Percentiles rank a stretch among this genome's conserved stretches.
Conservation (phyloP, 2,113 vertebrate genomes). For the Oncorhynchus tshawytscha region DNA sequence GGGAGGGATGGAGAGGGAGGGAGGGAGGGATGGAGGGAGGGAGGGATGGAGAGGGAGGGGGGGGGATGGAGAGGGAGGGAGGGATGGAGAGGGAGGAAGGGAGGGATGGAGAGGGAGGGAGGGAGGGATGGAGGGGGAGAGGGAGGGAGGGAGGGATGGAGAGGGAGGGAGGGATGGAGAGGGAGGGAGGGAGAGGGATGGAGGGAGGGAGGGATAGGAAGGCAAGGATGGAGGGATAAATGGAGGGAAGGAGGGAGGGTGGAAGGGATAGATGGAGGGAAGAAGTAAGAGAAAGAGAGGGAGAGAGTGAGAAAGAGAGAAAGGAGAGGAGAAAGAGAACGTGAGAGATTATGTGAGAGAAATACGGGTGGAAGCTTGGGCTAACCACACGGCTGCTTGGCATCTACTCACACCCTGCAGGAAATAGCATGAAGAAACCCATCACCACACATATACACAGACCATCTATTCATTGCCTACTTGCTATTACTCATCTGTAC, state of each 20-base stretch:
- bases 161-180: too few species aligned
- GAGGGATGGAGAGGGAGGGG: too few species aligned
- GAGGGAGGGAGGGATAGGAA: background rate
- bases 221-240: background rate
- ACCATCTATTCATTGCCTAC: too few species aligned
- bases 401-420: constrained; percentile 47
- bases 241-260: background rate
- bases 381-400: constrained; percentile 32
- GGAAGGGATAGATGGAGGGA: background rate
- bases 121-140: too few species aligned
- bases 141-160: too few species aligned
- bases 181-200: background rate
- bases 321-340: too few species aligned
- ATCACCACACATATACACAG: constrained; percentile 1
- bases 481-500: too few species aligned
- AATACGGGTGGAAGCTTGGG: background rate
- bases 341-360: too few species aligned
- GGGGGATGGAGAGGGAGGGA: too few species aligned
- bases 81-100: too few species aligned
- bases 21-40: background rate
- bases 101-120: too few species aligned
- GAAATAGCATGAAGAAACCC: constrained; percentile 37
- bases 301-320: constrained; percentile 11
- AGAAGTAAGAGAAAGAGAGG: constrained; percentile 14
- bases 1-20: too few species aligned